Conservation (phyloP, 2,113 vertebrate genomes). For the Patagioenas fasciata region DNA sequence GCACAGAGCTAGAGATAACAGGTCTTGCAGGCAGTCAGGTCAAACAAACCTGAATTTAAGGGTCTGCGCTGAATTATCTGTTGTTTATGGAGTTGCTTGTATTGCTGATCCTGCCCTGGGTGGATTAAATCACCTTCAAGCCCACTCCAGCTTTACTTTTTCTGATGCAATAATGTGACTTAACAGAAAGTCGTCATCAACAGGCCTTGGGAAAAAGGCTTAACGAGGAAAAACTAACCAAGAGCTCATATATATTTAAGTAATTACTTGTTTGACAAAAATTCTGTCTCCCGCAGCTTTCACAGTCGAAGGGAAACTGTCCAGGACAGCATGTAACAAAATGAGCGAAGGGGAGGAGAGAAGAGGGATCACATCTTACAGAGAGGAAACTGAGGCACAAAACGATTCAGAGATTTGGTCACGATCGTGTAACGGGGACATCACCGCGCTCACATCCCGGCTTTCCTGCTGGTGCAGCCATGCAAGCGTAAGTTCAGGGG, state of each 20-base stretch:
- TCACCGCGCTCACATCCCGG: background rate
- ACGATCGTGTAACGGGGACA: rapidly evolving
- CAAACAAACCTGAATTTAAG: background rate
- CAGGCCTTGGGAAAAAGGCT: background rate
- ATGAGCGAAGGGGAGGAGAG: background rate
- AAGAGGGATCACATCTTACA: background rate
- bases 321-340: background rate
- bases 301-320: background rate
- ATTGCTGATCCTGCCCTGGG: background rate
- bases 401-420: background rate
- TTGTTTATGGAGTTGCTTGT: background rate
- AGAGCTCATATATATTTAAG: background rate
- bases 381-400: background rate
- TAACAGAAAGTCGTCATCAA: background rate
- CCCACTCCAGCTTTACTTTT: background rate
- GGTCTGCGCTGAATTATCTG: background rate
- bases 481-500: background rate
- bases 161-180: background rate
- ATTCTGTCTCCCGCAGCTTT: background rate
- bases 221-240: background rate
- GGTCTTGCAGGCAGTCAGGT: background rate
- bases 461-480: rapidly evolving
- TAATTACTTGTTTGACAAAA: background rate
- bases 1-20: background rate
- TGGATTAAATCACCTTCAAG: background rate